phyloP scores from a whole-genome alignment of 2,797 vertebrate genomes.

The Forpus xanthops region DNA sequence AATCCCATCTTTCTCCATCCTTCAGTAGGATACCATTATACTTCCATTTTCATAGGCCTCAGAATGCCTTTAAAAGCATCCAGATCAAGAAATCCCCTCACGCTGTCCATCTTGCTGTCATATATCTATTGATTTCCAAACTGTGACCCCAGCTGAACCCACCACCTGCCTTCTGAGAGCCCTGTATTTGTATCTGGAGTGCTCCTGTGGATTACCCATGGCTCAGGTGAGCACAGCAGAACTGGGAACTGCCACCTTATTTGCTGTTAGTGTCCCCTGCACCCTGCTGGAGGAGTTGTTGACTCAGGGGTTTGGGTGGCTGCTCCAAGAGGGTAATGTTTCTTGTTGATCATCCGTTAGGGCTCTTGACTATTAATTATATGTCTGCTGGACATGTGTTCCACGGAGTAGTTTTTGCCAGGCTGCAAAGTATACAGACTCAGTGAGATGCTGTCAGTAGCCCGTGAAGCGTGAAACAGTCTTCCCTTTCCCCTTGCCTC shows the following conservation, averaged over 20 bases:
- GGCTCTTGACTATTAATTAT: neutral
- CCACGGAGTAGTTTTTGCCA: neutral
- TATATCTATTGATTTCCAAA: neutral
- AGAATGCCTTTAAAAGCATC: neutral
- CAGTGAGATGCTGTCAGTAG: neutral
- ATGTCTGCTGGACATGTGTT: neutral
- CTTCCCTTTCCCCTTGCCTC: neutral
- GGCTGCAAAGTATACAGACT: neutral
- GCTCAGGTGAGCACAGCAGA: neutral
- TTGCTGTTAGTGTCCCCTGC: neutral
- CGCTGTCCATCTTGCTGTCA: neutral
- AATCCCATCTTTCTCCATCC: neutral
- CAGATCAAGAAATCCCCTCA: neutral
- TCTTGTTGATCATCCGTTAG: neutral
- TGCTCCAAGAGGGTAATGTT: neutral
- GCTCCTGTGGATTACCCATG: neutral
- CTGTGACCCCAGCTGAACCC: neutral
- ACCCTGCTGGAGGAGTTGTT: neutral
- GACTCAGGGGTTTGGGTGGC: neutral
- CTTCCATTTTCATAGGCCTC: neutral
- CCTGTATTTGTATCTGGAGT: neutral
- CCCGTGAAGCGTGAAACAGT: slow-evolving; percentile 8
- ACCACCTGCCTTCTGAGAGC: neutral
- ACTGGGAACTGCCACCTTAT: fast-evolving
- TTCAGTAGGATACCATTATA: neutral